Conservation (phyloP, 2,797 vertebrate genomes). For the Etheostoma perlongum region DNA sequence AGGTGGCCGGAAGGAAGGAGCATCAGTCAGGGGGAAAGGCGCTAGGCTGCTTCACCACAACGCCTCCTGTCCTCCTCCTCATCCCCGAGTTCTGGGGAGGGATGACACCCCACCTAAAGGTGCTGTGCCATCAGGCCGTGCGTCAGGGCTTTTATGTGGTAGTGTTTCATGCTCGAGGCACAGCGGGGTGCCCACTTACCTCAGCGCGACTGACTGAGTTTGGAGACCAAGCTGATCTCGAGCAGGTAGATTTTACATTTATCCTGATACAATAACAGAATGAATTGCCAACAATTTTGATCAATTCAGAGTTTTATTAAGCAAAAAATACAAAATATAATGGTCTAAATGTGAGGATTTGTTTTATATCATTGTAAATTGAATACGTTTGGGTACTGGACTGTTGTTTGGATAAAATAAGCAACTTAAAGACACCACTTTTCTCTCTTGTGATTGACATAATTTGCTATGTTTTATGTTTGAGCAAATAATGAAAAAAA, state of each 20-base stretch:
- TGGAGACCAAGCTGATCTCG: constrained; percentile 90
- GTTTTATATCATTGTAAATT: neutral
- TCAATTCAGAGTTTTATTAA: neutral
- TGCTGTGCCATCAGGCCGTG: constrained; percentile 83
- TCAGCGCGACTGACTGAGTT: constrained; percentile 87
- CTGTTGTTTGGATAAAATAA: too few species aligned
- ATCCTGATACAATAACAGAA: neutral
- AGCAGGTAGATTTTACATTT: constrained; percentile 74
- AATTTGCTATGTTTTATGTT: neutral
- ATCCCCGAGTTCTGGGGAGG: constrained; percentile 89
- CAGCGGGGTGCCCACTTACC: constrained; percentile 84
- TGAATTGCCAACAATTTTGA: neutral
- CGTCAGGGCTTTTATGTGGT: constrained; percentile 85
- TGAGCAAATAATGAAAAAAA: neutral
- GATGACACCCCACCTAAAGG: constrained; percentile 82
- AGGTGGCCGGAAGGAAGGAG: constrained; percentile 49
- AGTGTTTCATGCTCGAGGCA: constrained; percentile 87
- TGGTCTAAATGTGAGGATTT: neutral
- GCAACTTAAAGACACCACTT: too few species aligned
- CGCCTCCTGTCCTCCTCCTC: constrained; percentile 84
- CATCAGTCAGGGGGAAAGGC: constrained; percentile 57
- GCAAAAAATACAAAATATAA: neutral
- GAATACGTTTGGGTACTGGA: neutral
- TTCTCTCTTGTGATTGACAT: neutral
- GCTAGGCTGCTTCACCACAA: constrained; percentile 56